Conservation (phyloP, 2,797 vertebrate genomes). For the Rhinichthys osculus region DNA sequence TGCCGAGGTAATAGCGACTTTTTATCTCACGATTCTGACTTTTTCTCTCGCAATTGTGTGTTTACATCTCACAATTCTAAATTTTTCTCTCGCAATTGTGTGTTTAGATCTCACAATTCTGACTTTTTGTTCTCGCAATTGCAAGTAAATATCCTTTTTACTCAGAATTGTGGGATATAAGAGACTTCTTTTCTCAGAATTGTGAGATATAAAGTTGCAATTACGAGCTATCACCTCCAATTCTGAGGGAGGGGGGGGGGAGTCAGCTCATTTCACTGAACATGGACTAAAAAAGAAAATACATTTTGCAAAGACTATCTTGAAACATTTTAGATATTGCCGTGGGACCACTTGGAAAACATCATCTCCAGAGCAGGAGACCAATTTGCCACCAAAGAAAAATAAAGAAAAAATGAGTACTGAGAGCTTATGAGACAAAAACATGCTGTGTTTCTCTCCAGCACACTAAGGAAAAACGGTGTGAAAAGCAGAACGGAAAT, state of each 20-base stretch:
- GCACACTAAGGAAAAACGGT: background rate
- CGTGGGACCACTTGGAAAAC: background rate
- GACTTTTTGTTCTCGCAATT: no score
- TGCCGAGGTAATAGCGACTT: background rate
- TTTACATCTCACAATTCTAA: no score
- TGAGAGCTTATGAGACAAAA: background rate
- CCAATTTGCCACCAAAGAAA: background rate
- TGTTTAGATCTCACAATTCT: no score
- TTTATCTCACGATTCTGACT: background rate
- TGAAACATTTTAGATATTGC: background rate
- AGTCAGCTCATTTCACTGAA: background rate
- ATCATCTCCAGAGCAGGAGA: background rate
- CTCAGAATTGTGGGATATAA: no score
- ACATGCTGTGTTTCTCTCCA: slow-evolving; percentile 1
- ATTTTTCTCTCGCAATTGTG: no score
- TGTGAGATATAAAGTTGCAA: no score
- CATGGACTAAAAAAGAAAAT: background rate
- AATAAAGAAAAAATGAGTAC: background rate
- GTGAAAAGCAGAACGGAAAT: slow-evolving; percentile 47
- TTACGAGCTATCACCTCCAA: no score
- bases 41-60: background rate
- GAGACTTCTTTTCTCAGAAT: no score
- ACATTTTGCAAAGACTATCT: background rate
- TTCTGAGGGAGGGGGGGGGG: no score
- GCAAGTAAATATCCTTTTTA: no score